phyloP scores from a whole-genome alignment of 1,140 invertebrate genomes.

The Cecropterus lyciades region DNA sequence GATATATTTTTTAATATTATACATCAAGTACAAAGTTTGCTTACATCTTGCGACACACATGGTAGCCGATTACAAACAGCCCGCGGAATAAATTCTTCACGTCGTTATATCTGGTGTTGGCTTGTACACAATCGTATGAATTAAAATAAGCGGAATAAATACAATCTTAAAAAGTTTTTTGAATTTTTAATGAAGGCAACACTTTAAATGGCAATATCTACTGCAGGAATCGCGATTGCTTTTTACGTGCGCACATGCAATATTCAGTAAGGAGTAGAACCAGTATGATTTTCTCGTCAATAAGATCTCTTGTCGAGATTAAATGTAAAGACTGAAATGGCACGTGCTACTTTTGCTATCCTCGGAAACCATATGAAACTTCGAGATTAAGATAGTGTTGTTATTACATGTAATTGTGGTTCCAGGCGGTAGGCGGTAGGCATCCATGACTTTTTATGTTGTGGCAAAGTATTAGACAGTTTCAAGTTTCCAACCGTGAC shows the following conservation, averaged over 20 bases:
- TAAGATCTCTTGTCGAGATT: conserved; percentile 47
- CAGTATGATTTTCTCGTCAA: conserved; percentile 52
- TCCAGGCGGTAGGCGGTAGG: no score
- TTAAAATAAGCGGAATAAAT: conserved; percentile 39
- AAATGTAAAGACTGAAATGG: conserved; percentile 43
- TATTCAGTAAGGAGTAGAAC: conserved; percentile 43
- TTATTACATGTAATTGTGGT: no score
- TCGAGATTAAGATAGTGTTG: neutral
- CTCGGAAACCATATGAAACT: neutral
- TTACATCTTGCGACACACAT: neutral
- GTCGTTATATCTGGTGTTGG: conserved; percentile 29
- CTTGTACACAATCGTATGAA: conserved; percentile 28
- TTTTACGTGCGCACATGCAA: conserved; percentile 43
- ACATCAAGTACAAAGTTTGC: neutral
- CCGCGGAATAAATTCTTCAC: conserved; percentile 30
- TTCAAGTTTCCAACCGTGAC: no score
- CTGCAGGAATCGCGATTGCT: conserved; percentile 37
- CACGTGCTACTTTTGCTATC: conserved; percentile 38
- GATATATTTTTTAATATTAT: neutral
- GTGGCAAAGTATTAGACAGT: no score
- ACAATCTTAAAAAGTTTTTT: conserved; percentile 35
- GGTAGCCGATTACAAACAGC: neutral
- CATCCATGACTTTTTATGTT: no score
- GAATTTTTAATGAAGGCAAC: conserved; percentile 38
- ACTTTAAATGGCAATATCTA: conserved; percentile 46